phyloP scores from a whole-genome alignment of 1,140 invertebrate genomes.

The Lerema accius region DNA sequence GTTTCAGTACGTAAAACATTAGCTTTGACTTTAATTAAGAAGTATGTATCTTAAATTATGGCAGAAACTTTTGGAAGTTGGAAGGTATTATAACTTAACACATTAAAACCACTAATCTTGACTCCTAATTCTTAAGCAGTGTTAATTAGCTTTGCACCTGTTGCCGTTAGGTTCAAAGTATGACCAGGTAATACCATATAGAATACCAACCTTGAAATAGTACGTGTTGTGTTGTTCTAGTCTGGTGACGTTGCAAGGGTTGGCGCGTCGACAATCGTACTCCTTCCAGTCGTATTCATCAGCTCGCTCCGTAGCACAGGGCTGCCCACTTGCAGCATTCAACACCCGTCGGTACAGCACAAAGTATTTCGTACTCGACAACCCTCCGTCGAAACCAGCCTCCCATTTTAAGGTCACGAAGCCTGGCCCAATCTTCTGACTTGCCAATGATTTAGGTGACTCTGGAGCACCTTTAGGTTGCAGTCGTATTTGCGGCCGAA shows the following conservation, averaged over 20 bases:
- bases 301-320: conserved; percentile 84
- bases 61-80: no score
- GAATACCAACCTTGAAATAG: conserved; percentile 85
- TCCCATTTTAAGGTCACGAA: conserved; percentile 92
- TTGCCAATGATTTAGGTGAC: conserved; percentile 87
- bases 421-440: conserved; percentile 88
- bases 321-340: conserved; percentile 70
- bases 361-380: conserved; percentile 93
- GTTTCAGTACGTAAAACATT: no score
- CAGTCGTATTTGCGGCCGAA: conserved; percentile 89
- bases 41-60: no score
- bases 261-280: conserved; percentile 91
- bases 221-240: conserved; percentile 93
- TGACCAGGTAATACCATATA: no score
- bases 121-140: no score
- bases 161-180: no score
- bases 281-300: conserved; percentile 88
- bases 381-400: conserved; percentile 94
- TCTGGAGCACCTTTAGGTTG: conserved; percentile 94
- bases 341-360: conserved; percentile 88
- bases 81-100: no score
- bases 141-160: no score
- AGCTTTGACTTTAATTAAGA: no score
- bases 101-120: no score
- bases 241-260: conserved; percentile 93